Evolutionary conservation across 2,888 invertebrate species (phyloP), one percentile per base, ranked within the genome.

Genomic region (Diplazon laetatorius): DNA sequence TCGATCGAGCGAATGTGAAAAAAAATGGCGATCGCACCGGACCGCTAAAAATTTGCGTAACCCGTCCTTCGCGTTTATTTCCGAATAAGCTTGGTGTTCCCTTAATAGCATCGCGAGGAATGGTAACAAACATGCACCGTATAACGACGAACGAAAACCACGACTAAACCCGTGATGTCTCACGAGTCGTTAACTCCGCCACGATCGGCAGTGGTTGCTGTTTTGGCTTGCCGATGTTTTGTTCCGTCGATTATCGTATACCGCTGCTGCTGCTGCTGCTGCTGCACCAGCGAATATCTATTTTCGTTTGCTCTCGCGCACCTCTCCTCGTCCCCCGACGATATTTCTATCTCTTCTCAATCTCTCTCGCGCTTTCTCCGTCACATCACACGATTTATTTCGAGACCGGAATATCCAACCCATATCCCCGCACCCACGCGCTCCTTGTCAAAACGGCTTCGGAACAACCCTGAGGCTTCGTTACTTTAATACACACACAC

Each of bases 41-140:
- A n/a, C 14, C 10, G 30, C 14, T 9, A 9, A 57, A 35, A 30
- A 65, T 77, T 77, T 77, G n/a, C 77, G 72, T 68, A 77, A 73
- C 37, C 81, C 86, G 89, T 86, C 89, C 89, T 89, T 89, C 87
- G 85, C 83, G 86, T 83, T n/a, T 89, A 87, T 87, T 86, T 81
- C 81, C 82, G 84, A 83, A 82, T n/a, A n/a, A n/a, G n/a, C n/a
- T n/a, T n/a, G n/a, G 81, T 65, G 65, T 57, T 66, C 82, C 87
- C 87, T 85, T 85, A 86, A 87, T 87, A 84, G 59, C 52, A 44
- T n/a, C n/a, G n/a, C 30, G 80, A 76, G 57, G 68, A 83, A 80
- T 77, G 83, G 82, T 82, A 85, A 87, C 86, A 86, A 85, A 87
- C 85, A 86, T n/a, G n/a, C n/a, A n/a, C n/a, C n/a, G n/a, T n/a